These are phyloP conservation scores for Ptychadena robeensis DNA, from an alignment of 2,797 vertebrate species.

Conservation along the genomic window DNA sequence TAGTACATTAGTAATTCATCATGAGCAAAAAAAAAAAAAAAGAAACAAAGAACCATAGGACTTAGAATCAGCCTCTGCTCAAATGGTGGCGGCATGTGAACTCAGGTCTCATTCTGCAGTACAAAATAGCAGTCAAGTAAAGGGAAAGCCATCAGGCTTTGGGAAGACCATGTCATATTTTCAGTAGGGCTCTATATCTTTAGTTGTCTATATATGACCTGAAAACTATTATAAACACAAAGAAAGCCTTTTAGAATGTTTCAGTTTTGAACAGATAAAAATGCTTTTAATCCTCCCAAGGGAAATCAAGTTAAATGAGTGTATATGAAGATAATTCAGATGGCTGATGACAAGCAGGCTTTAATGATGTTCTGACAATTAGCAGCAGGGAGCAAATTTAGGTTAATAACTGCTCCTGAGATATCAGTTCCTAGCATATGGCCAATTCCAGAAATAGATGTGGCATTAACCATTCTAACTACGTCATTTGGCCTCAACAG, in stretches of 20 bases:
- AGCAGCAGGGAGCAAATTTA: conserved; percentile 45
- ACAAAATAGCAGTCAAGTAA: neutral
- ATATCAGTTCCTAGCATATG: conserved; percentile 38
- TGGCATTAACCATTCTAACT: conserved; percentile 32
- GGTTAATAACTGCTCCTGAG: conserved; percentile 55
- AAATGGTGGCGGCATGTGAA: no score
- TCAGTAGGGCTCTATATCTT: neutral
- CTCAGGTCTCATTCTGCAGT: no score
- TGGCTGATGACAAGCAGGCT: conserved; percentile 11
- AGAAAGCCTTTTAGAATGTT: neutral
- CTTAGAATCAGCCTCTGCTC: no score
- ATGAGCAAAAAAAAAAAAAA: no score
- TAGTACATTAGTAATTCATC: no score
- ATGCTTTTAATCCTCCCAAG: conserved; percentile 34
- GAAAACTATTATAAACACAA: neutral
- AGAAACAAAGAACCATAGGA: no score
- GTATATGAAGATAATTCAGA: neutral
- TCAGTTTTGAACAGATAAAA: conserved; percentile 3
- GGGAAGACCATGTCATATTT: neutral
- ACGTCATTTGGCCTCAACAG: neutral
- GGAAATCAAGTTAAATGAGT: conserved; percentile 51
- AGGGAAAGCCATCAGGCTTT: neutral
- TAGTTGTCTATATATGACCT: neutral
- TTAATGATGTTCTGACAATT: conserved; percentile 57
- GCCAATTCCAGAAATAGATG: conserved; percentile 52